A percentile compares a stretch with the other conserved stretches of the same genome.
These are phyloP conservation scores for Yponomeuta plumbellus DNA, from an alignment of 2,888 invertebrate genomes.

Conservation along the genomic window DNA sequence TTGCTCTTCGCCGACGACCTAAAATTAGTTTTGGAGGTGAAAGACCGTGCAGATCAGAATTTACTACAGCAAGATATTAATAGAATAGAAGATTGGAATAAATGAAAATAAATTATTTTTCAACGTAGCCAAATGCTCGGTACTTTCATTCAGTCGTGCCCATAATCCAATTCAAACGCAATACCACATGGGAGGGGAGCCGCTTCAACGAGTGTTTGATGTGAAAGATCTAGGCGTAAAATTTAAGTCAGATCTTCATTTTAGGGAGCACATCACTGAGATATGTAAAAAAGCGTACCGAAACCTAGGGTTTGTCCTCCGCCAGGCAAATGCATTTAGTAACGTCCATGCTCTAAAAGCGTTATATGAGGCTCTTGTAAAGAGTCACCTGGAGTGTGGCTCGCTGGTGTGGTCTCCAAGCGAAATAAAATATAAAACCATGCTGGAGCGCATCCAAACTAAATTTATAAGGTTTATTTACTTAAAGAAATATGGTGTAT, in stretches of 20 bases:
- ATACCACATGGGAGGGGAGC: too few species aligned
- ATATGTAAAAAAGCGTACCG: conserved; percentile 20
- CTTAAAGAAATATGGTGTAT: neutral
- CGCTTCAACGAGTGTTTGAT: neutral
- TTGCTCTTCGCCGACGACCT: too few species aligned
- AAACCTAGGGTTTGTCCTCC: conserved; percentile 19
- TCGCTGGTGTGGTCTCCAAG: conserved; percentile 21
- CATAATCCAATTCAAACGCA: too few species aligned
- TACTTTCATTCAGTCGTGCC: too few species aligned
- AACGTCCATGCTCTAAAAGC: conserved; percentile 16
- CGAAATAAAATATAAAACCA: conserved; percentile 16
- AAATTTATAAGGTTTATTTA: conserved; percentile 10
- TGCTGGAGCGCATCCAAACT: conserved; percentile 10
- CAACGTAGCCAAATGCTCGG: too few species aligned
- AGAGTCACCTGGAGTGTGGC: conserved; percentile 20
- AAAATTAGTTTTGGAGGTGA: too few species aligned
- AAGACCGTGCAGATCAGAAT: too few species aligned
- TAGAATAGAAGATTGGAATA: too few species aligned
- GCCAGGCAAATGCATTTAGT: too few species aligned
- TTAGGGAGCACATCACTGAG: conserved; percentile 16
- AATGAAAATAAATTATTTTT: too few species aligned
- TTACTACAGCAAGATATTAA: too few species aligned
- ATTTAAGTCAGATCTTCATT: conserved; percentile 11
- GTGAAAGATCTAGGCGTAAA: conserved; percentile 1
- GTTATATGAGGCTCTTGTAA: conserved; percentile 20